Percentiles rank a stretch among this genome's conserved stretches.
phyloP scores from a whole-genome alignment of 2,113 vertebrate genomes.

The Lycocorax pyrrhopterus region DNA sequence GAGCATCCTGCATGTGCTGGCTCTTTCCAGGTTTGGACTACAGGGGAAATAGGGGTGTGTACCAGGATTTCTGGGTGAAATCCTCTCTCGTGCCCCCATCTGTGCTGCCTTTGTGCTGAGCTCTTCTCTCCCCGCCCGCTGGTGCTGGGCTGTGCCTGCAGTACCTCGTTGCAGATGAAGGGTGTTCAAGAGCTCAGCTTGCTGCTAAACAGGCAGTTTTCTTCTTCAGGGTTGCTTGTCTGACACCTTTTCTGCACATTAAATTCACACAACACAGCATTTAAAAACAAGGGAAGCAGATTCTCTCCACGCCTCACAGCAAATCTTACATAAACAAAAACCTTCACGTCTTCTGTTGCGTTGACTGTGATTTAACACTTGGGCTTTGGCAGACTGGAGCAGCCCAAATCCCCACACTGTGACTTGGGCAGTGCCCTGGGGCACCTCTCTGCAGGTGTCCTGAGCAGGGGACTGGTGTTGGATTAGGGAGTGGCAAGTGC shows the following conservation, averaged over 20 bases:
- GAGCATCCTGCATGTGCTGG: fast-evolving
- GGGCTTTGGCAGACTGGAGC: not conserved
- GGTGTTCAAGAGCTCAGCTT: not conserved
- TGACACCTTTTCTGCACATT: slow-evolving; percentile 51
- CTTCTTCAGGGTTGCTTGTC: slow-evolving; percentile 33
- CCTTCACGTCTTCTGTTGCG: not conserved
- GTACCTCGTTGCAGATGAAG: not conserved
- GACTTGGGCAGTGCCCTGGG: not conserved
- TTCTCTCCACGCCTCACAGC: not conserved
- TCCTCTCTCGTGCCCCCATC: fast-evolving
- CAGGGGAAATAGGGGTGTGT: not conserved
- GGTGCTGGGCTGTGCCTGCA: not conserved
- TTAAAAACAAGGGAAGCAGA: slow-evolving; percentile 28
- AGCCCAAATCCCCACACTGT: not conserved
- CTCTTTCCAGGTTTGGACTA: not conserved
- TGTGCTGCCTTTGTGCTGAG: not conserved
- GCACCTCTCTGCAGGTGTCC: not conserved
- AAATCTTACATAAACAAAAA: not conserved
- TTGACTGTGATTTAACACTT: not conserved
- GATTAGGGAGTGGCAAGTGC: too few relatives aligned
- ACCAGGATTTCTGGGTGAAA: not conserved
- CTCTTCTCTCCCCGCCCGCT: not conserved
- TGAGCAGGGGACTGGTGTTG: not conserved
- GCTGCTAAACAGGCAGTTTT: not conserved
- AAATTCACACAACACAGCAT: not conserved